phyloP scores from a whole-genome alignment of 2,113 vertebrate genomes.

The Egretta garzetta region DNA sequence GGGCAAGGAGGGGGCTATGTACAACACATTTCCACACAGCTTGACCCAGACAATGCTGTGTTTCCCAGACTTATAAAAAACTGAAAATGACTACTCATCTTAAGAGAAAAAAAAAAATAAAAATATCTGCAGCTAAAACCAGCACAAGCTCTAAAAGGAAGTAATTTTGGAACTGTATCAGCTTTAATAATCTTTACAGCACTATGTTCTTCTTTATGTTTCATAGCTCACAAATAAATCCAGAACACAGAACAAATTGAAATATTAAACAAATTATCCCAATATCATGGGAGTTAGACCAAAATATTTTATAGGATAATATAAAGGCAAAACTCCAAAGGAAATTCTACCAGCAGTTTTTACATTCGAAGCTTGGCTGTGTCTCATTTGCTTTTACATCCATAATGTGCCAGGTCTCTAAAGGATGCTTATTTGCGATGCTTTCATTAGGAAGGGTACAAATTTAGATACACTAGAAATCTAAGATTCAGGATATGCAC shows the following conservation, averaged over 20 bases:
- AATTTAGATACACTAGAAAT: neutral
- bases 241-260: neutral
- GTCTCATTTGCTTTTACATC: neutral
- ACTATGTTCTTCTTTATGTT: neutral
- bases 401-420: neutral
- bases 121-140: neutral
- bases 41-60: neutral
- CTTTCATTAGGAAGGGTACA: neutral
- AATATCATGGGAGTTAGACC: neutral
- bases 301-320: neutral
- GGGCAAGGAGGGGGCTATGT: neutral
- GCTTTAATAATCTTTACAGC: neutral
- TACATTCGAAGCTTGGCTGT: neutral
- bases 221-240: neutral
- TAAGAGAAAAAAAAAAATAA: neutral
- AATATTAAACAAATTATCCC: neutral
- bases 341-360: neutral
- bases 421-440: neutral
- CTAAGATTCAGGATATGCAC: neutral
- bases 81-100: neutral
- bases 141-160: neutral
- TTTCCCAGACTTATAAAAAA: neutral
- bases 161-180: neutral
- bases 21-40: neutral
- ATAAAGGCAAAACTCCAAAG: neutral